These are phyloP conservation scores for Micrasema minimum DNA, from an alignment of 1,140 invertebrate species.

Conservation along the genomic window DNA sequence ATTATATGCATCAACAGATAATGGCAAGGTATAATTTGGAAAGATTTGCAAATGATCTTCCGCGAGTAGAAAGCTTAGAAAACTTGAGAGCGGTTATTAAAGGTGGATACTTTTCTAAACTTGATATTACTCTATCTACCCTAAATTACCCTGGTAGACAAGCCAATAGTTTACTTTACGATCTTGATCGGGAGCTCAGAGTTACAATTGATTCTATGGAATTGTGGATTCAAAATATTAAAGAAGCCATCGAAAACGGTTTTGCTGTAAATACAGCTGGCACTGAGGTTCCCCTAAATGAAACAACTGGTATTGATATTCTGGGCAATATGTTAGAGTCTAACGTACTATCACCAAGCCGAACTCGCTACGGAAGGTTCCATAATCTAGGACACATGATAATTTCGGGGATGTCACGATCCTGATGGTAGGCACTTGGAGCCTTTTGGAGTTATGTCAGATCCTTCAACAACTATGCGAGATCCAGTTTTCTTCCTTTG, in stretches of 20 bases:
- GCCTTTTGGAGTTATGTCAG: slow-evolving; percentile 73
- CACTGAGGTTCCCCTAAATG: slow-evolving; percentile 68
- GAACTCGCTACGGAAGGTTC: slow-evolving; percentile 75
- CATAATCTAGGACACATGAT: slow-evolving; percentile 77
- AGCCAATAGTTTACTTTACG: slow-evolving; percentile 68
- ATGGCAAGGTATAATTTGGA: slow-evolving; percentile 77
- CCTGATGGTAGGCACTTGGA: slow-evolving; percentile 68
- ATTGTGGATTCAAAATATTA: slow-evolving; percentile 78
- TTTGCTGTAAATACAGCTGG: slow-evolving; percentile 66
- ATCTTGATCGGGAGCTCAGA: slow-evolving; percentile 73
- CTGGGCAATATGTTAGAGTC: slow-evolving; percentile 84
- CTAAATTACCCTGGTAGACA: slow-evolving; percentile 57
- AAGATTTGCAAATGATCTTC: slow-evolving; percentile 71
- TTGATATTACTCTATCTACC: slow-evolving; percentile 72
- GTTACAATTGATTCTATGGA: slow-evolving; percentile 76
- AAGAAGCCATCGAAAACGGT: slow-evolving; percentile 78
- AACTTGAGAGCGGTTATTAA: slow-evolving; percentile 72
- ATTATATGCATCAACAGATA: slow-evolving; percentile 83
- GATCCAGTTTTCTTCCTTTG: slow-evolving; percentile 88
- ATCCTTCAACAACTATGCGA: slow-evolving; percentile 78
- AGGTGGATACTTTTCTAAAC: slow-evolving; percentile 79
- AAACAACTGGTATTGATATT: slow-evolving; percentile 79
- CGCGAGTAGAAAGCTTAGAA: slow-evolving; percentile 68
- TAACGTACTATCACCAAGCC: slow-evolving; percentile 76
- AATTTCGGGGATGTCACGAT: slow-evolving; percentile 76